A percentile compares a stretch with the other conserved stretches of the same genome.
Conservation (phyloP, 2,888 invertebrate species). For the Nematopogon swammerdamellus region DNA sequence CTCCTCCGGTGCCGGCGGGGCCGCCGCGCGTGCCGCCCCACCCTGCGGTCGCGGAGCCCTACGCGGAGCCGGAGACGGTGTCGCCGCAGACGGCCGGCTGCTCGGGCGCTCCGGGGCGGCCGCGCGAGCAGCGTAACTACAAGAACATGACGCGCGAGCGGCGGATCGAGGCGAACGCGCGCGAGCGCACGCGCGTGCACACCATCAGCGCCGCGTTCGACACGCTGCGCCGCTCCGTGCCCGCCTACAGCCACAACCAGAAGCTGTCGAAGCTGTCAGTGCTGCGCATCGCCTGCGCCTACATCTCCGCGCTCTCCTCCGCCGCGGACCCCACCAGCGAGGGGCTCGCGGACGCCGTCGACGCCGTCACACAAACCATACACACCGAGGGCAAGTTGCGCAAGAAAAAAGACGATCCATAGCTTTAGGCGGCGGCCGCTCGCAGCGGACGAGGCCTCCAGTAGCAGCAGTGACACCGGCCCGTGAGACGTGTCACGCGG, state of each 20-base stretch:
- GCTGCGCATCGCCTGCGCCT: slow-evolving; percentile 88
- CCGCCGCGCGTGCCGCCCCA: slow-evolving; percentile 53
- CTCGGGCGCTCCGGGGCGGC: slow-evolving; percentile 11
- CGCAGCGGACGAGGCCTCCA: slow-evolving; percentile 3
- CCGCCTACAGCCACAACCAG: slow-evolving; percentile 90
- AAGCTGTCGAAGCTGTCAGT: slow-evolving; percentile 92
- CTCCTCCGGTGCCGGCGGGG: slow-evolving; percentile 25
- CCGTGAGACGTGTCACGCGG: background rate
- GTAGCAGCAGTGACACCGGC: background rate
- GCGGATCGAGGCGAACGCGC: slow-evolving; percentile 90
- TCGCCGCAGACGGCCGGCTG: slow-evolving; percentile 4
- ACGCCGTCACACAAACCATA: slow-evolving; percentile 86
- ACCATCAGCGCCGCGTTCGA: slow-evolving; percentile 96
- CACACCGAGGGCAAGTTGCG: slow-evolving; percentile 88
- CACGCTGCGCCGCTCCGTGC: slow-evolving; percentile 77
- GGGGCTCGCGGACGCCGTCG: slow-evolving; percentile 73
- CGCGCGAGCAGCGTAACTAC: slow-evolving; percentile 79
- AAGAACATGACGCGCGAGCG: slow-evolving; percentile 94
- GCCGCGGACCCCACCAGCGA: slow-evolving; percentile 65
- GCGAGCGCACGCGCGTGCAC: slow-evolving; percentile 90
- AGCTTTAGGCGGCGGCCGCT: slow-evolving; percentile 6
- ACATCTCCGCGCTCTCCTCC: slow-evolving; percentile 84
- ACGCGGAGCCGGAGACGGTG: slow-evolving; percentile 16
- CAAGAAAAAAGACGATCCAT: slow-evolving; percentile 76
- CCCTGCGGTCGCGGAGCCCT: slow-evolving; percentile 32